Percentiles rank a stretch among this genome's conserved stretches.
Conservation (phyloP, 2,888 invertebrate genomes). For the Chouioia cunea region DNA sequence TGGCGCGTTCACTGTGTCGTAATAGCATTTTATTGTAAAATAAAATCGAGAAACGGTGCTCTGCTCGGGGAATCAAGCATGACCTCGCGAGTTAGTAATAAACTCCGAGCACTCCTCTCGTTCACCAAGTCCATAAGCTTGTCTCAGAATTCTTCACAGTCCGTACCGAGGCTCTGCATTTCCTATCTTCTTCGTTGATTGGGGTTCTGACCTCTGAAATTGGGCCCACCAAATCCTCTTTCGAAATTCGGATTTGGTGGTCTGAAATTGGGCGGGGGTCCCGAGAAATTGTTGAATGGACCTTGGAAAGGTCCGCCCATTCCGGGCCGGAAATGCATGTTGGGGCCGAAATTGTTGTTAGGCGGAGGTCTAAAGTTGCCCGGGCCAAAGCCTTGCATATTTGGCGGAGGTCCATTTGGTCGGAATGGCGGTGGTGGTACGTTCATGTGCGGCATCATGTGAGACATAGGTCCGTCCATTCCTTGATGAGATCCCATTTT, state of each 20-base stretch:
- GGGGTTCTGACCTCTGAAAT: slow-evolving; percentile 35
- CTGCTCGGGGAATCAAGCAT: too few species aligned
- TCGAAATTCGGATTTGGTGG: slow-evolving; percentile 61
- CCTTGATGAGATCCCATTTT: slow-evolving; percentile 53
- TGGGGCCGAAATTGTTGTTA: slow-evolving; percentile 62
- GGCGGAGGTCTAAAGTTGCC: slow-evolving; percentile 58
- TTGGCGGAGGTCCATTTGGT: slow-evolving; percentile 61
- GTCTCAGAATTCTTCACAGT: background rate
- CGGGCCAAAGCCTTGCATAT: slow-evolving; percentile 55
- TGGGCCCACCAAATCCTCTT: slow-evolving; percentile 53
- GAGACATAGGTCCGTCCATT: slow-evolving; percentile 59
- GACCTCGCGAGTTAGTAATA: too few species aligned
- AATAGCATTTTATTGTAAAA: too few species aligned
- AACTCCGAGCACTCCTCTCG: too few species aligned
- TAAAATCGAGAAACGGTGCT: too few species aligned
- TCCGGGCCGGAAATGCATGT: slow-evolving; percentile 58
- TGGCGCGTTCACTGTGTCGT: too few species aligned
- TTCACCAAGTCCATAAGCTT: too few species aligned
- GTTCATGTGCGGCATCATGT: slow-evolving; percentile 61
- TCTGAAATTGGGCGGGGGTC: slow-evolving; percentile 61
- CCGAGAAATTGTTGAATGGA: slow-evolving; percentile 56
- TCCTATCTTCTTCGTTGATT: background rate
- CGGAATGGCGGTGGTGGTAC: slow-evolving; percentile 61
- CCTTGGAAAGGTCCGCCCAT: slow-evolving; percentile 59
- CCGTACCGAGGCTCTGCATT: background rate